Conservation (phyloP, 2,888 invertebrate species). For the Heliconius sara region DNA sequence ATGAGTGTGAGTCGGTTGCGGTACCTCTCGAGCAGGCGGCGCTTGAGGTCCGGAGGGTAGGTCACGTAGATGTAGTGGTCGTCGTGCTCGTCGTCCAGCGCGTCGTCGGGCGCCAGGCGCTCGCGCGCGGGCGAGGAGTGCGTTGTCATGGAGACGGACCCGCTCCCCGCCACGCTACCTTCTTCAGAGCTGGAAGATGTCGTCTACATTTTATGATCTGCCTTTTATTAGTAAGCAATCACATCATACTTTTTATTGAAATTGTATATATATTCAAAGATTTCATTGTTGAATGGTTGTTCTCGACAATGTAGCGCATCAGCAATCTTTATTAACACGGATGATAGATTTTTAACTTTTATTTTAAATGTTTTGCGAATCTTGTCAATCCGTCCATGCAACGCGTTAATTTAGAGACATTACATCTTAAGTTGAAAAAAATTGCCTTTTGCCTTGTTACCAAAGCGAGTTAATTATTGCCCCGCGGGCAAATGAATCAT, state of each 20-base stretch:
- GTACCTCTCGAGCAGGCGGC: slow-evolving; percentile 92
- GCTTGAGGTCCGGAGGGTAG: slow-evolving; percentile 93
- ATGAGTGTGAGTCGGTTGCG: slow-evolving; percentile 71
- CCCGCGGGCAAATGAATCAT: too few species aligned
- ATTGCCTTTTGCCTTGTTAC: background rate
- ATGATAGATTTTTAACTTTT: too few species aligned
- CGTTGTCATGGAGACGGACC: slow-evolving; percentile 87
- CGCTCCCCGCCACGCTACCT: slow-evolving; percentile 86
- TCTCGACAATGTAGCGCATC: too few species aligned
- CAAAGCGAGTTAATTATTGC: too few species aligned
- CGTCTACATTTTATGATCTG: background rate
- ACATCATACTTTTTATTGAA: too few species aligned
- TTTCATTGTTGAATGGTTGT: too few species aligned
- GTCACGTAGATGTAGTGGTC: slow-evolving; percentile 94
- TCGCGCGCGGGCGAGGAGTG: slow-evolving; percentile 87
- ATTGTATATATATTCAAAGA: too few species aligned
- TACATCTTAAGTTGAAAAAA: too few species aligned
- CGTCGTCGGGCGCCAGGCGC: slow-evolving; percentile 73
- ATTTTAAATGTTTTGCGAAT: too few species aligned
- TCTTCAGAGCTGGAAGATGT: slow-evolving; percentile 85
- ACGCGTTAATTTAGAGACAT: too few species aligned
- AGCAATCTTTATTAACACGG: too few species aligned
- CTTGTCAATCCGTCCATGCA: too few species aligned
- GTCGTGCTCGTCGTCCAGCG: slow-evolving; percentile 83
- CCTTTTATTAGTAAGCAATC: background rate